These are phyloP conservation scores for Bujurquina vittata DNA, from an alignment of 2,113 vertebrate genomes.

Conservation along the genomic window DNA sequence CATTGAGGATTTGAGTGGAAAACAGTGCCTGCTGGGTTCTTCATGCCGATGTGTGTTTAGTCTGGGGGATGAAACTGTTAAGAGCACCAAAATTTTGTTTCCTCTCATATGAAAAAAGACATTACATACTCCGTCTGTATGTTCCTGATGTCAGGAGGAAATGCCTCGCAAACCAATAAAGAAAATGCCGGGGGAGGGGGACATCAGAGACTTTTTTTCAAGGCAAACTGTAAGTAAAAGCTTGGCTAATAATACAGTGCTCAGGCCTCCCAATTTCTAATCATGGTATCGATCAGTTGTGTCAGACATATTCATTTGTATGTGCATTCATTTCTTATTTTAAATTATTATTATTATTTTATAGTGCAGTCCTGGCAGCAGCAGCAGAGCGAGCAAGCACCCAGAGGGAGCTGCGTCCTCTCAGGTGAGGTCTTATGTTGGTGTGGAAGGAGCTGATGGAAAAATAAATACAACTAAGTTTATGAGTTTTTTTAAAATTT, in stretches of 20 bases:
- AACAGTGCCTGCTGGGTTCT: background rate
- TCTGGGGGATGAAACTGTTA: no score
- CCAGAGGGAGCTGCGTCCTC: background rate
- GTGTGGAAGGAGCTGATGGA: no score
- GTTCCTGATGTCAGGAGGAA: background rate
- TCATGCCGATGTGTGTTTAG: no score
- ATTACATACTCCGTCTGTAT: background rate
- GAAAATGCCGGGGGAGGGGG: background rate
- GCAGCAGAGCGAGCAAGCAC: background rate
- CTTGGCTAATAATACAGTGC: no score
- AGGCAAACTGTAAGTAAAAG: background rate
- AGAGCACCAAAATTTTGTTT: background rate
- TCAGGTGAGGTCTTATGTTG: background rate
- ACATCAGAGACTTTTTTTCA: background rate
- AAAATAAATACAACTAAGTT: no score
- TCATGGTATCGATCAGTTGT: no score
- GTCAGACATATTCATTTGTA: no score
- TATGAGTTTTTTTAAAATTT: no score
- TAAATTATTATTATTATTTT: no score
- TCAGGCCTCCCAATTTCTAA: no score
- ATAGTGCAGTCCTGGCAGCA: background rate
- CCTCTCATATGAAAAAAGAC: background rate
- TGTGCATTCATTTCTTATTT: no score
- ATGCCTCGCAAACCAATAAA: background rate
- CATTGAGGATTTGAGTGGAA: background rate